Base-by-base conservation (phyloP, 1,140 invertebrate species). In the Platyura marginata region DNA sequence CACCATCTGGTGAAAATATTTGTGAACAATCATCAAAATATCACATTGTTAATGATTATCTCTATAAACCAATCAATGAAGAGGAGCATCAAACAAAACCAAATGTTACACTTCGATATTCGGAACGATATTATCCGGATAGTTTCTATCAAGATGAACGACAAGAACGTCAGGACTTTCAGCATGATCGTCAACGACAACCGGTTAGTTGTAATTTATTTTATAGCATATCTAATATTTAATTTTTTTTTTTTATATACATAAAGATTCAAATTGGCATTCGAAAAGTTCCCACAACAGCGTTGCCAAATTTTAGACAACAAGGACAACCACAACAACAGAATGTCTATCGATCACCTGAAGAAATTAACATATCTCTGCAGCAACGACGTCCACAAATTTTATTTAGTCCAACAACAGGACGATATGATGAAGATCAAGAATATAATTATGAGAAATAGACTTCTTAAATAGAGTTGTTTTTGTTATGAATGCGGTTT, bases 31-130 rank as follows among this genome's bases (percentile, higher is more conserved):
- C 85, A 1, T 79, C 84, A 1, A 81, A 89, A 51, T 93, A 81
- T 54, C 84, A 90, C 53, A 89, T 91, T 52, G 86, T 93, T 39
- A 93, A 93, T 57, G 87, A 93, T 45, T 92, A 87, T 56, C 66
- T 93, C 9, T 91, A 93, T 69, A 81, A 87, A 53, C 84, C 87
- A 3, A 68, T 89, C 50, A 87, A 88, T 54, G 67, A 77, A 23
- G 80, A 83, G 49, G 82, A 88, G 59, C 78, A 77, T 16, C 75
- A 81, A 49, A 71, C 65, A 29, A 83, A 81, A 49, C 81, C 80
- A 2, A 92, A 90, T 56, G 75, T 86, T 3, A 60, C 56, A 8
- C 41, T 61, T 13, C 70, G 78, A 51, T 92, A 93, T 65, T 86
- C 84, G 37, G 86, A 93, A 51, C 70, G 87, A 45, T 85, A 78